phyloP scores from a whole-genome alignment of 2,797 vertebrate species.

The Helostoma temminkii region DNA sequence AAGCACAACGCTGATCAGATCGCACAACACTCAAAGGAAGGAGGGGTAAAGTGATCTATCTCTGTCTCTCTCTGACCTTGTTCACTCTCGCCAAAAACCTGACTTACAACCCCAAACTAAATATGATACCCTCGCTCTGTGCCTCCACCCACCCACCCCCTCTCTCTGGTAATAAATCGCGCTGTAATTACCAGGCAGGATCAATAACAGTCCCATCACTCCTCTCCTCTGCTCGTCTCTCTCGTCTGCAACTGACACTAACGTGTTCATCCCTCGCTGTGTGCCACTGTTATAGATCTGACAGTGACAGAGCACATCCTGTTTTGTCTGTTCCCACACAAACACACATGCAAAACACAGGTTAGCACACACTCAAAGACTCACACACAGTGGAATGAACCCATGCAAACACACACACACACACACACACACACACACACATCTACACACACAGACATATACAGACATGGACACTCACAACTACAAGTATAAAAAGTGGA shows the following conservation, averaged over 20 bases:
- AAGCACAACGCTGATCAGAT: conserved; percentile 79
- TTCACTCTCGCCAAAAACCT: conserved; percentile 81
- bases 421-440: conserved; percentile 44
- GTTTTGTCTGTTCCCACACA: conserved; percentile 40
- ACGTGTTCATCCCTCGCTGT: conserved; percentile 77
- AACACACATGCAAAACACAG: conserved; percentile 48
- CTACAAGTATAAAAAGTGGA: conserved; percentile 42
- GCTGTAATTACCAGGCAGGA: conserved; percentile 81
- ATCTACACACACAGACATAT: conserved; percentile 20
- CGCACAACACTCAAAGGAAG: conserved; percentile 76
- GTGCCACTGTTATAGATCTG: conserved; percentile 70
- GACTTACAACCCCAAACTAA: conserved; percentile 88
- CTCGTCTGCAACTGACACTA: conserved; percentile 76
- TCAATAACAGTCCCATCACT: conserved; percentile 81
- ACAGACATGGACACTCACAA: conserved; percentile 21
- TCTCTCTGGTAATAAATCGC: conserved; percentile 82
- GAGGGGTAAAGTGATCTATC: conserved; percentile 78
- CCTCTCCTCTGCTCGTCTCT: conserved; percentile 72
- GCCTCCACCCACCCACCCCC: conserved; percentile 8
- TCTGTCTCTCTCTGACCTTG: conserved; percentile 84
- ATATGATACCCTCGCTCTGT: conserved; percentile 80
- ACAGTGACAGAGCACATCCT: conserved; percentile 65
- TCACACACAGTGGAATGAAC: conserved; percentile 18
- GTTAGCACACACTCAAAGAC: conserved; percentile 31
- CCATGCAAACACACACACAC: conserved; percentile 37